Evolutionary conservation across 2,888 invertebrate species (phyloP), one percentile per base, ranked within the genome.

Genomic region (Diadegma fenestrale): DNA sequence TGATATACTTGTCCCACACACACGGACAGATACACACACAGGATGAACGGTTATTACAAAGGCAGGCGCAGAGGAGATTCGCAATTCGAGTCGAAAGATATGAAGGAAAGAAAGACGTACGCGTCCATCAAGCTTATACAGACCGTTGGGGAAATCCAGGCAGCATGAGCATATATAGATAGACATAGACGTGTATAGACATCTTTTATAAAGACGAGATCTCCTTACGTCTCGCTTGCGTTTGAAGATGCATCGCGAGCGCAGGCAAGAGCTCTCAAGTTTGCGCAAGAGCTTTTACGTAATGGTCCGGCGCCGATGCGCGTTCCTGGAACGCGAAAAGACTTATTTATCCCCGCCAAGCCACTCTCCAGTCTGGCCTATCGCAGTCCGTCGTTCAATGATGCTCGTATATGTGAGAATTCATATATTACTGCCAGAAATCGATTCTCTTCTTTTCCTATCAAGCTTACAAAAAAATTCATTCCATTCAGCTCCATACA

Each of bases 261-360:
- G 66, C 73, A 68, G 30, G 48, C 41, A 54, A 45, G 58, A 43
- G 26, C 45, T 69, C 37, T 48, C 48, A 54, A 73, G 61, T 84
- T 84, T 86, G 71, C 84, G 76, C 84, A 84, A 79, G 63, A 72
- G 45, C 80, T 72, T 76, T 80, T 86, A 84, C 84, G 76, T 82
- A 82, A 86, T 82, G 66, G 48, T 51, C 26, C 33, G 17, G 72
- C 64, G 37, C 61, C 37, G 80, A 14, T 19, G 75, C 68, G 45
- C 72, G 54, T 77, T 77, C 72, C 63, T 80, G 73, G 75, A 80
- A 84, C 69, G 41, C 54, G 43, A 68, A 78, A 66, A 72, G 82
- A 63, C 77, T 79, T 79, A 73, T 83, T 83, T 83, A 79, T 83
- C 73, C 73, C 17, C 66, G 64, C 33, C 33, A 64, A 64, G 37